Evolutionary conservation across 2,888 invertebrate genomes (phyloP).

Genomic region (Ormyrus thymus): DNA sequence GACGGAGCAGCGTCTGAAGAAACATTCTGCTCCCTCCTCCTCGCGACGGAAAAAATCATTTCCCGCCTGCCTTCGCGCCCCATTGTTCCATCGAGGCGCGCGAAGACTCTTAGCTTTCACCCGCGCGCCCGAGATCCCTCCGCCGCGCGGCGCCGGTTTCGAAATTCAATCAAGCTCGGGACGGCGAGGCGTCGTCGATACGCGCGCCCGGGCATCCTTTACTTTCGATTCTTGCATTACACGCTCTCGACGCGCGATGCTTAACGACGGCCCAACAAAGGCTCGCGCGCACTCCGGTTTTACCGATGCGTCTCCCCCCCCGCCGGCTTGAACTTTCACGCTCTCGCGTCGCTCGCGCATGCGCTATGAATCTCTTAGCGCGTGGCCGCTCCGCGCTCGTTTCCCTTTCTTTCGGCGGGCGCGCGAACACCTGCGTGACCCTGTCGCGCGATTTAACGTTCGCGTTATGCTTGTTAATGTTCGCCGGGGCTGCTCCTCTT

Average conservation of each 20-base stretch:
- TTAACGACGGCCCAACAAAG: no score
- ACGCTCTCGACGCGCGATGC: not conserved
- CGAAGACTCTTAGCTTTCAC: conserved; percentile 42
- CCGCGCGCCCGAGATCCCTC: not conserved
- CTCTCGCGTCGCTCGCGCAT: conserved; percentile 55
- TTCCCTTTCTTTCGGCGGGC: conserved; percentile 56
- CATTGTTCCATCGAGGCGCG: conserved; percentile 34
- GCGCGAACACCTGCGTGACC: conserved; percentile 63
- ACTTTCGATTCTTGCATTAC: conserved; percentile 15
- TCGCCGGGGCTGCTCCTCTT: conserved; percentile 14
- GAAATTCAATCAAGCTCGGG: conserved; percentile 35
- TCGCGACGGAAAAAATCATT: not conserved
- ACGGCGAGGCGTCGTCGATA: conserved; percentile 12
- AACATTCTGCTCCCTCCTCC: no score
- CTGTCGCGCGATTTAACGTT: conserved; percentile 56
- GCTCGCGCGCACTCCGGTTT: conserved; percentile 18
- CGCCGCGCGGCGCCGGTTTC: conserved; percentile 11
- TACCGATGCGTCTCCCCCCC: not conserved
- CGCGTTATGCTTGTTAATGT: conserved; percentile 57
- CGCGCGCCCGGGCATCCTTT: conserved; percentile 3
- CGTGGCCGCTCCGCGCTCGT: conserved; percentile 48
- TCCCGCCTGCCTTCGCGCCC: conserved; percentile 12
- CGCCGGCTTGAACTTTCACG: conserved; percentile 36
- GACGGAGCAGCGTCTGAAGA: no score
- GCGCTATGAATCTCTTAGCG: conserved; percentile 63